Evolutionary conservation across 2,888 invertebrate genomes (phyloP), one percentile per base, ranked within the genome.

Genomic region (Flexamia atlantica): DNA sequence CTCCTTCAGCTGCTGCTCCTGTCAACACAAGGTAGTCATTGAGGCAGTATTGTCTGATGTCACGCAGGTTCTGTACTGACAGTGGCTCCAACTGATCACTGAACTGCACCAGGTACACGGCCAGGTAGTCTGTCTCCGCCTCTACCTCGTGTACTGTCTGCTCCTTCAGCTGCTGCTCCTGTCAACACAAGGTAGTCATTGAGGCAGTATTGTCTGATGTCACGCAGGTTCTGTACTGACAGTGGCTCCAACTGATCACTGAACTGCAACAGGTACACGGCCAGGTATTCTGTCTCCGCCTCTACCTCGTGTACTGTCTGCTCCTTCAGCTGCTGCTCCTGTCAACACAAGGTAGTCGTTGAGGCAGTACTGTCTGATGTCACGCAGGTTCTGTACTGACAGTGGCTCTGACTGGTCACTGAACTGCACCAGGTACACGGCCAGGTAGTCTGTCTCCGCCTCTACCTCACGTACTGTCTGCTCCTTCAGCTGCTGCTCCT

Each of bases 1-100:
- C n/a, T n/a, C n/a, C n/a, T n/a, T n/a, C n/a, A n/a, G n/a, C n/a
- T n/a, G n/a, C n/a, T n/a, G n/a, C n/a, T n/a, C n/a, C n/a, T n/a
- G n/a, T n/a, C n/a, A n/a, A n/a, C n/a, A n/a, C n/a, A n/a, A n/a
- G 94, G 87, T 95, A 94, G 88, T 96, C 95, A 80, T 91, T 91
- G 60, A 96, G 90, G 85, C 96, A 96, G 4, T 92, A 88, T 0
- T 92, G 89, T 17, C 92, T 92, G 42, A 93, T 90, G 0, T 89
- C 87, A 20, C 93, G 89, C 42, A 89, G 90, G 0, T 90, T 89
- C 0, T 92, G 91, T 50, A 92, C 91, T 28, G 93, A 92, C 88
- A 94, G 90, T 1, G 36, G 32, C 10, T 84, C 85, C 92, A 14
- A 23, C 32, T 32, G 72, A 30, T 64, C 64, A 1, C 30, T 30